phyloP scores from a whole-genome alignment of 2,113 vertebrate genomes.

The Camelus dromedarius region DNA sequence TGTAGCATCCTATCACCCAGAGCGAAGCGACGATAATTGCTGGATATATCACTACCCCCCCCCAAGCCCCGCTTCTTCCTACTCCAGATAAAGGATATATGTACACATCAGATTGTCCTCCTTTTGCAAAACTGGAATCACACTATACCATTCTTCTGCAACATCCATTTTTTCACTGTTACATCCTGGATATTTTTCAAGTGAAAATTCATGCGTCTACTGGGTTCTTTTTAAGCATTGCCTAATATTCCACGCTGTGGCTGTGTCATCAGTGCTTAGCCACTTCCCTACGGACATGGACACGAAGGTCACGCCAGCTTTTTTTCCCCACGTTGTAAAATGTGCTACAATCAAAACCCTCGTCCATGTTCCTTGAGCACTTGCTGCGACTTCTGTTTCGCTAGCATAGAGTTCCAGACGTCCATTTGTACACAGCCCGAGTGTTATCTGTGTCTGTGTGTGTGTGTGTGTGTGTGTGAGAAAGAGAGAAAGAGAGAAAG shows the following conservation, averaged over 20 bases:
- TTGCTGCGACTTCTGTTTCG: neutral
- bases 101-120: accelerated
- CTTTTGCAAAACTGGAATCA: neutral
- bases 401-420: neutral
- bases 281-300: accelerated
- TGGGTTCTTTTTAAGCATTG: neutral
- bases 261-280: accelerated
- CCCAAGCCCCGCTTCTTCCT: no score
- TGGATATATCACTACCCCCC: accelerated
- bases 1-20: accelerated
- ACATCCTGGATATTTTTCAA: neutral
- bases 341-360: accelerated
- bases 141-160: accelerated
- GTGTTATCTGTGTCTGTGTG: neutral
- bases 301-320: accelerated
- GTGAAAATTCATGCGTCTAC: neutral
- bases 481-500: no score
- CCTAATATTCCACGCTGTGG: accelerated
- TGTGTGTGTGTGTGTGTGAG: neutral
- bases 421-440: accelerated
- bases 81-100: no score
- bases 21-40: accelerated
- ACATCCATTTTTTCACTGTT: accelerated
- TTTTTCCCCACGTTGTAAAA: no score
- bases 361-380: accelerated